Evolutionary conservation across 2,797 vertebrate genomes (phyloP), one percentile per base, ranked within the genome.

Genomic region (Lerista edwardsae): DNA sequence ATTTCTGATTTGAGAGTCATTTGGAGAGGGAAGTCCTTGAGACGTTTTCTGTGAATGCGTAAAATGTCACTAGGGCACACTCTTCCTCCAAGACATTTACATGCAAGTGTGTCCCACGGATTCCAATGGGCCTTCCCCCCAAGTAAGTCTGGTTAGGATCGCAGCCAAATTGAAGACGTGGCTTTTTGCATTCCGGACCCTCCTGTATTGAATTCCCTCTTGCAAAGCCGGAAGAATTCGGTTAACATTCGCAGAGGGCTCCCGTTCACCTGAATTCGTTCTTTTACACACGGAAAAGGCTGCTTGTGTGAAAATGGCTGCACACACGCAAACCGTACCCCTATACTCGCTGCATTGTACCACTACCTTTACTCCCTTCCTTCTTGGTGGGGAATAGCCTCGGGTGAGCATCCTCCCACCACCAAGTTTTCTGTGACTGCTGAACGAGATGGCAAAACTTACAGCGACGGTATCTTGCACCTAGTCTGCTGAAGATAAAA

Each of bases 361-460:
- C 31, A 4, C 61, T 14, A 29, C 29, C 4, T 51, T 41, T 23
- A 76, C 69, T 41, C 85, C 80, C 86, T 82, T 76, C 59, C 44
- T 81, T 90, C 87, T 79, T 82, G 84, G 39, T 68, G 82, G 59
- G 91, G 89, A 88, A 88, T 78, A 25, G 64, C 80, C 85, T 8
- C 74, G 15, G 34, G 6, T 2, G 67, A 34, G 3, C 47, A 6
- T 55, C 69, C 31, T 10, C 23, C 68, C 44, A 4, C 57, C 21
- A 6, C 6, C 47, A 27, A 55, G 17, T 44, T 6, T 3, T 73
- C 72, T 27, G 23, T 31, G 62, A 31, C 14, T 27, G 3, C n/a
- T 1, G 64, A 7, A 29, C 10, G 8, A 57, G 1, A 61, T 4
- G 1, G 79, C 59, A 44, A 75, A 92, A 92, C 81, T 91, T 91